Evolutionary conservation across 2,888 invertebrate genomes (phyloP).

Genomic region (Tortricodes alternella): DNA sequence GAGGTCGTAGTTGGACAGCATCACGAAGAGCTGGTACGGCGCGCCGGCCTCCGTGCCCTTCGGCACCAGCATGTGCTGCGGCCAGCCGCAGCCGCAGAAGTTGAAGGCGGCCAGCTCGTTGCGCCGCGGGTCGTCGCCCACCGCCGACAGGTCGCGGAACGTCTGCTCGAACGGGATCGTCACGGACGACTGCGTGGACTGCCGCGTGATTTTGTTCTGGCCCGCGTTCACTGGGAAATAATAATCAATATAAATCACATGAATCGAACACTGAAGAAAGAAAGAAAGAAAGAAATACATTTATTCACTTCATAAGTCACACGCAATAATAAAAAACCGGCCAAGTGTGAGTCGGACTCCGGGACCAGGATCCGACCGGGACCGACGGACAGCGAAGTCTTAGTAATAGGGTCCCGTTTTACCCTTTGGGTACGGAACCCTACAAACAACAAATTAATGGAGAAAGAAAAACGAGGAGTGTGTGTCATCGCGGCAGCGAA

Average conservation of each 20-base stretch:
- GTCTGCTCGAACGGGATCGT: constrained; percentile 83
- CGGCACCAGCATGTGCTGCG: constrained; percentile 82
- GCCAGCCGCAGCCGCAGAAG: constrained; percentile 86
- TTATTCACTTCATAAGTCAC: too few species aligned
- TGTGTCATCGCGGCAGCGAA: too few species aligned
- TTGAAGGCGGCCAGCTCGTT: constrained; percentile 65
- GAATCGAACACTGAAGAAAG: too few species aligned
- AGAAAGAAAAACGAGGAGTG: too few species aligned
- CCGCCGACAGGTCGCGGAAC: constrained; percentile 77
- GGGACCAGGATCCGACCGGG: too few species aligned
- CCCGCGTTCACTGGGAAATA: constrained; percentile 79
- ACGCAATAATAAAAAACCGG: too few species aligned
- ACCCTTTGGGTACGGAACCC: too few species aligned
- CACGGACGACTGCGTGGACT: constrained; percentile 83
- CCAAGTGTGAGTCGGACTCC: too few species aligned
- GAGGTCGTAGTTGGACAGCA: constrained; percentile 76
- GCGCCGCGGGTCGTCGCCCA: constrained; percentile 49
- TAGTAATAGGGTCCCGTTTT: too few species aligned
- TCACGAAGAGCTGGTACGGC: constrained; percentile 68
- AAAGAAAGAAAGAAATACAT: too few species aligned
- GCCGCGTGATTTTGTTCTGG: constrained; percentile 79
- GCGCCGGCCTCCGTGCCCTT: constrained; percentile 72
- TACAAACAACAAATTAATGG: too few species aligned
- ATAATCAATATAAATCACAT: background rate
- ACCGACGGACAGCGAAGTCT: too few species aligned